These are phyloP conservation scores for Drosophila neocordata DNA, from an alignment of 1,140 invertebrate species.

Conservation along the genomic window DNA sequence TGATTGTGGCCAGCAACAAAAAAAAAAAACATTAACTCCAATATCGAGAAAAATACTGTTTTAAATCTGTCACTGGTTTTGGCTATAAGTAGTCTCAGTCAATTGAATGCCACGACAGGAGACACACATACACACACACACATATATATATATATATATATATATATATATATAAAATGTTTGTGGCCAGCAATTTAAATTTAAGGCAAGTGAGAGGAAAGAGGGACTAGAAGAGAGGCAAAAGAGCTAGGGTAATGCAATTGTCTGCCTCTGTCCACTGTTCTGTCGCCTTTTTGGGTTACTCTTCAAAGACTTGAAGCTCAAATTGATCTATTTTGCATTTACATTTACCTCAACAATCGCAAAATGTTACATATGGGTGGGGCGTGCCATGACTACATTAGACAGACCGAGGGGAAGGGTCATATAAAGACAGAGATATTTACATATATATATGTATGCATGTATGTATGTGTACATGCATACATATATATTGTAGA, in stretches of 20 bases:
- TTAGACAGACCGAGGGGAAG: slow-evolving; percentile 32
- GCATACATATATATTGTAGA: not conserved
- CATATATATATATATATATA: too few species aligned
- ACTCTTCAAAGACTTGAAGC: slow-evolving; percentile 29
- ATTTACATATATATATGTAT: not conserved
- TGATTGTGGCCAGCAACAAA: too few species aligned
- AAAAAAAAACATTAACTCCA: too few species aligned
- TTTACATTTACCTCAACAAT: slow-evolving; percentile 52
- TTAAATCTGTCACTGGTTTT: not conserved
- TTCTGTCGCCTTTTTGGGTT: not conserved
- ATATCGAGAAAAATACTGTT: too few species aligned
- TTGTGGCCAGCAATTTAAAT: slow-evolving; percentile 9
- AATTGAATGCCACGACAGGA: not conserved
- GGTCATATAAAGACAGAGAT: not conserved
- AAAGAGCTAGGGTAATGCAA: not conserved
- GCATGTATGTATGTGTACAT: not conserved
- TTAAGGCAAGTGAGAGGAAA: not conserved
- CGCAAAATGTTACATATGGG: slow-evolving; percentile 22
- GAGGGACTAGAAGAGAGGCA: too few species aligned
- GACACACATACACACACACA: not conserved
- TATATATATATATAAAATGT: too few species aligned
- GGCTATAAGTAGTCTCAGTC: slow-evolving; percentile 10
- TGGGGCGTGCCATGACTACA: slow-evolving; percentile 44
- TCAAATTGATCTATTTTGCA: slow-evolving; percentile 74
- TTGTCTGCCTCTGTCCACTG: not conserved